Evolutionary conservation across 2,888 invertebrate genomes (phyloP).

Genomic region (Galerucella nymphaeae): DNA sequence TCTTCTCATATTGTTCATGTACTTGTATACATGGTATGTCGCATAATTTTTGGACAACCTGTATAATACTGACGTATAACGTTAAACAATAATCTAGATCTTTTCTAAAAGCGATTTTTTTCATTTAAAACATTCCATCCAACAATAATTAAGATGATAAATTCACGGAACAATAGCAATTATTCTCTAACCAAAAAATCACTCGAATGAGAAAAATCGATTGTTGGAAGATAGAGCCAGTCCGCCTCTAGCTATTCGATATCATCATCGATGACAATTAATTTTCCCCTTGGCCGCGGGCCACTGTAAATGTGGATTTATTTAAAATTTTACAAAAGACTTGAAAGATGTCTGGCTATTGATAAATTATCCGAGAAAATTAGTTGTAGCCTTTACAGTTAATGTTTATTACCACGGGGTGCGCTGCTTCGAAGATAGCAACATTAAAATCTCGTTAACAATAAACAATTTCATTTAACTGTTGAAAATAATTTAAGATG

Average conservation of each 20-base stretch:
- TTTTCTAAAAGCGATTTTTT: not conserved
- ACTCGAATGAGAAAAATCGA: not conserved
- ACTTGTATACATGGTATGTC: too few species aligned
- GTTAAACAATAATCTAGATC: constrained; percentile 6
- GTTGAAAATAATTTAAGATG: not conserved
- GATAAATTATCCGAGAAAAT: constrained; percentile 35
- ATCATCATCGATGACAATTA: constrained; percentile 32
- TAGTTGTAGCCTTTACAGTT: constrained; percentile 31
- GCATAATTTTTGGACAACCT: not conserved
- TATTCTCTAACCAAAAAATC: not conserved
- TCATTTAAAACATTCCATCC: too few species aligned
- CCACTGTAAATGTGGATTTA: constrained; percentile 33
- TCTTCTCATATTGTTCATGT: too few species aligned
- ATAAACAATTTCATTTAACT: constrained; percentile 2
- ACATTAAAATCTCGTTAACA: constrained; percentile 6
- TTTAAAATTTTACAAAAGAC: constrained; percentile 37
- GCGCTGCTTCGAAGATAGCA: constrained; percentile 1
- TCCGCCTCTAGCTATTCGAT: not conserved
- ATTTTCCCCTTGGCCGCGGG: constrained; percentile 32
- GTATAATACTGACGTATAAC: not conserved
- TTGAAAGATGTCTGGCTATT: constrained; percentile 28
- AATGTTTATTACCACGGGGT: constrained; percentile 32
- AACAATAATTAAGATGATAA: constrained; percentile 1
- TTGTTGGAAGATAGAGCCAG: not conserved
- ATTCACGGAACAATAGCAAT: not conserved